Evolutionary conservation across 2,888 invertebrate species (phyloP), one percentile per base, ranked within the genome.

Genomic region (Falcaria lacertinaria): DNA sequence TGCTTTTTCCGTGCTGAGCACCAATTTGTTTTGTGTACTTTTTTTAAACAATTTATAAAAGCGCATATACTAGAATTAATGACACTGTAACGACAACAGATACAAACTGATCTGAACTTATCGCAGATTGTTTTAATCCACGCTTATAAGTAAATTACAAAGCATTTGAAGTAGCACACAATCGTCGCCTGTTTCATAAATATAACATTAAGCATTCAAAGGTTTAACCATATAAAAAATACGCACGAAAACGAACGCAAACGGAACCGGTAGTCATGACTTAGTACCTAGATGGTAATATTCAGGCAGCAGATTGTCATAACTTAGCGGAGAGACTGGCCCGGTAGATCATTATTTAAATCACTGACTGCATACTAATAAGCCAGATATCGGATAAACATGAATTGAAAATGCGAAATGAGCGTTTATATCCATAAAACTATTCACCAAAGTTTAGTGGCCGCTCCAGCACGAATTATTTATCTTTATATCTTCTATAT

Each of bases 331-430:
- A 60, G 58, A 64, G 66, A 68, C 69, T 67, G 60, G 64, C 63
- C 57, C 55, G 53, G 58, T 50, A 60, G 67, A 69, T 71, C 68
- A 64, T 74, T 74, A 74, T 77, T 72, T 67, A 75, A 73, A 77
- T 74, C 60, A 63, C 65, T 67, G 61, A 65, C 64, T 64, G 64
- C 60, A 69, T 69, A 64, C 64, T 68, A 74, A 70, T 68, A 60
- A 59, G 55, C 57, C 46, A 42, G 54, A 59, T 66, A 67, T 61
- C 54, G 52, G 58, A 64, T 66, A 63, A 66, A 66, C 60, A 59
- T 55, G 58, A 59, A 64, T 65, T 62, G 63, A 61, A 65, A 62
- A 64, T 66, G n/a, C n/a, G 63, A 67, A 59, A 56, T 48, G 54
- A 50, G 45, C 46, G 52, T 58, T 54, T 48, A 51, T 57, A 59